Evolutionary conservation across 2,797 vertebrate species (phyloP).

Genomic region (Rhabdomys pumilio): DNA sequence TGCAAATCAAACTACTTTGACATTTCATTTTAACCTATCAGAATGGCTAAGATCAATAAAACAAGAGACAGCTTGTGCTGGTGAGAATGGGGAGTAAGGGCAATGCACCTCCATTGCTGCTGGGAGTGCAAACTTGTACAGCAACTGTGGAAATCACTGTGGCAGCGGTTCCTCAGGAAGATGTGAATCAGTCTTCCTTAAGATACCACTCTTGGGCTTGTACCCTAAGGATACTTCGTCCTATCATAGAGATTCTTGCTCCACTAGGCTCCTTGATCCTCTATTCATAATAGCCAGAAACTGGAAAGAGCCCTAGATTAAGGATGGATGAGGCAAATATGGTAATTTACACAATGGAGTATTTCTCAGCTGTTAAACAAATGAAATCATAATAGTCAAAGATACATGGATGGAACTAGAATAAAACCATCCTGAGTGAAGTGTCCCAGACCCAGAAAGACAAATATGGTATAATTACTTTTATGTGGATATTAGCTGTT

Average conservation of each 20-base stretch:
- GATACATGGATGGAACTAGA: not conserved
- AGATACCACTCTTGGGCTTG: not conserved
- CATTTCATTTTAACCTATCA: not conserved
- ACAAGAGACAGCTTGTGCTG: not conserved
- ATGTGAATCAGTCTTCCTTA: not conserved
- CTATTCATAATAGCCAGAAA: not conserved
- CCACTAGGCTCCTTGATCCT: not conserved
- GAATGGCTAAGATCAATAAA: not conserved
- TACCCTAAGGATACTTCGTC: not conserved
- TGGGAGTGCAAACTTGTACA: not conserved
- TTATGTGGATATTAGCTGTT: not conserved
- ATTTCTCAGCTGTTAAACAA: not conserved
- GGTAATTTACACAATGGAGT: not conserved
- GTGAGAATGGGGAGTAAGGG: not conserved
- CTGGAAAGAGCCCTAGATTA: not conserved
- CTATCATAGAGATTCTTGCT: not conserved
- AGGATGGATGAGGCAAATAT: not conserved
- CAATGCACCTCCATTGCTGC: not conserved
- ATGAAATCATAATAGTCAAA: not conserved
- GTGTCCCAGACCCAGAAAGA: not conserved
- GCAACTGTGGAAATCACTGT: not conserved
- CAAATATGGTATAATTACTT: not conserved
- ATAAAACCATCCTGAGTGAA: not conserved
- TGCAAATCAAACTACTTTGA: not conserved
- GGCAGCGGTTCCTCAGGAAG: not conserved